These are phyloP conservation scores for Patiria pectinifera DNA, from an alignment of 53 echinoderm and acorn worm genomes.

Conservation along the genomic window DNA sequence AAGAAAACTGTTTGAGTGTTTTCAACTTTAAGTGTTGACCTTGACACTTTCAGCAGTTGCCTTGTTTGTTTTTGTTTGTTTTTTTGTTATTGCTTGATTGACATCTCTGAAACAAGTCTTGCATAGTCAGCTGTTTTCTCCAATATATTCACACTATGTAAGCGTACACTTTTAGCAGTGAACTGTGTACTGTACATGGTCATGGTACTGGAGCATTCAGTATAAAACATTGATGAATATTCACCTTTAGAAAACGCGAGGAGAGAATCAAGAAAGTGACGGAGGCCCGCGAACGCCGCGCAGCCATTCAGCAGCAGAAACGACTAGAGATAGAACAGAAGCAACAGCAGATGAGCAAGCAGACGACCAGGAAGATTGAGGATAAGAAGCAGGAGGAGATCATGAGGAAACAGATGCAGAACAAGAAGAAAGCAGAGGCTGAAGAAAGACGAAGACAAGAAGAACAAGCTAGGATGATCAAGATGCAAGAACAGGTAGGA, in stretches of 20 bases:
- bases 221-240: no score
- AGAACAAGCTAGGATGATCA: constrained; percentile 65
- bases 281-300: constrained; percentile 71
- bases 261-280: constrained; percentile 76
- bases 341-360: constrained; percentile 45
- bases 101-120: no score
- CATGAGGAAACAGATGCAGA: constrained; percentile 60
- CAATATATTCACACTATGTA: no score
- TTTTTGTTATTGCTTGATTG: no score
- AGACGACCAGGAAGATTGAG: constrained; percentile 73
- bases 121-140: no score
- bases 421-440: constrained; percentile 84
- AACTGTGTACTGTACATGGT: no score
- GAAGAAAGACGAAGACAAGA: constrained; percentile 83
- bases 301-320: constrained; percentile 57
- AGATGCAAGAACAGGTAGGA: constrained; percentile 80
- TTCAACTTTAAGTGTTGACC: no score
- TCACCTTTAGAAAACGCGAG: constrained; percentile 75
- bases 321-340: constrained; percentile 39
- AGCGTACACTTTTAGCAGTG: no score
- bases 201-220: no score
- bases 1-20: no score
- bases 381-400: constrained; percentile 81
- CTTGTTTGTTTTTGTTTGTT: no score
- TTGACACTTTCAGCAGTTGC: no score